A percentile compares a stretch with the other conserved stretches of the same genome.
These are phyloP conservation scores for Elephas maximus DNA, from an alignment of 2,113 vertebrate species.

Conservation along the genomic window DNA sequence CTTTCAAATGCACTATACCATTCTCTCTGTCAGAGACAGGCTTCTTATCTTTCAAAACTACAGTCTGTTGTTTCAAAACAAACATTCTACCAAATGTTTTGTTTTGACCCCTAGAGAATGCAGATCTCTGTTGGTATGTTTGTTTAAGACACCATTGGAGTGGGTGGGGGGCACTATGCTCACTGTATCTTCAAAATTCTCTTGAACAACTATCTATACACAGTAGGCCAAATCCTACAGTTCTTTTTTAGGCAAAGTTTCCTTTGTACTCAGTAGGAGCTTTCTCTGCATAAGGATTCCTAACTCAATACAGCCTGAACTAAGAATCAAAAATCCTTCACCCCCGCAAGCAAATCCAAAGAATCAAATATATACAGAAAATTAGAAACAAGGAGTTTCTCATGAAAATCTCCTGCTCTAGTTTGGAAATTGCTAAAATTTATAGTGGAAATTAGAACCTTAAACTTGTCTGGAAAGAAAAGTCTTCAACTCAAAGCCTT, in stretches of 20 bases:
- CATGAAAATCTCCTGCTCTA: background rate
- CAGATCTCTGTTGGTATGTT: background rate
- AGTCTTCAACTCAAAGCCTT: background rate
- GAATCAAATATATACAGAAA: background rate
- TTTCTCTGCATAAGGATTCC: slow-evolving; percentile 48
- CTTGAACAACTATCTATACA: background rate
- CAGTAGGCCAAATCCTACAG: background rate
- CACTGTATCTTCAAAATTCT: background rate
- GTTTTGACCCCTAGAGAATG: background rate
- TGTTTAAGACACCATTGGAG: background rate
- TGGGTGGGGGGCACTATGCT: background rate
- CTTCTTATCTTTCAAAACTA: slow-evolving; percentile 16
- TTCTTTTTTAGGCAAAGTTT: background rate
- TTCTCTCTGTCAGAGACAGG: background rate
- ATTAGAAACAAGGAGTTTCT: slow-evolving; percentile 19
- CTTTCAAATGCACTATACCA: background rate
- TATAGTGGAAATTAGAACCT: background rate
- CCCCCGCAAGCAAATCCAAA: background rate
- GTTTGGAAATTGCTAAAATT: slow-evolving; percentile 3
- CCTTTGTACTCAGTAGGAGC: slow-evolving; percentile 19
- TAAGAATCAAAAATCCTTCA: slow-evolving; percentile 29
- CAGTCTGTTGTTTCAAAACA: background rate
- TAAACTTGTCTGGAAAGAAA: background rate
- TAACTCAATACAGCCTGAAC: background rate
- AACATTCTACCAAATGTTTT: background rate